phyloP scores from a whole-genome alignment of 2,888 invertebrate genomes.

The Dasypolia templi region DNA sequence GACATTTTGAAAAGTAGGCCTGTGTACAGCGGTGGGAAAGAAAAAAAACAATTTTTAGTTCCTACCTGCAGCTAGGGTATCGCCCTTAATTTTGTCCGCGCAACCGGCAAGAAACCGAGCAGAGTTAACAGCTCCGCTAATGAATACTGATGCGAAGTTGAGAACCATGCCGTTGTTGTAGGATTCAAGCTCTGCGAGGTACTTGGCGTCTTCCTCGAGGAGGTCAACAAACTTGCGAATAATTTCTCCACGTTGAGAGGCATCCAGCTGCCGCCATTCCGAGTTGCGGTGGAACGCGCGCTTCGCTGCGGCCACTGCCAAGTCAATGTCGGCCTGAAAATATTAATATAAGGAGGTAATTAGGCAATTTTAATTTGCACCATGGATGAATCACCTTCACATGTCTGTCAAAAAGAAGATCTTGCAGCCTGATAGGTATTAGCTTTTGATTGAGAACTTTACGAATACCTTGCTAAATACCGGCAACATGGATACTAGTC shows the following conservation, averaged over 20 bases:
- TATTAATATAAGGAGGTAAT: background rate
- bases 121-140: slow-evolving; percentile 83
- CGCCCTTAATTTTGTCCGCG: slow-evolving; percentile 96
- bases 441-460: too few relatives aligned
- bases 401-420: too few relatives aligned
- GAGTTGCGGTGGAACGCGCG: slow-evolving; percentile 91
- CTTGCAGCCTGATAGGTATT: background rate
- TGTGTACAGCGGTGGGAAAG: background rate
- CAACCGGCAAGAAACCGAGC: slow-evolving; percentile 96
- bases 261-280: slow-evolving; percentile 95
- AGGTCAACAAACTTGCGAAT: slow-evolving; percentile 93
- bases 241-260: slow-evolving; percentile 93
- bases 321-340: slow-evolving; percentile 92
- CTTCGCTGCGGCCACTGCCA: slow-evolving; percentile 94
- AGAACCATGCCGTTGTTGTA: slow-evolving; percentile 97
- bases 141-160: slow-evolving; percentile 89
- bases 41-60: background rate
- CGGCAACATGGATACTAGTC: too few relatives aligned
- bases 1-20: background rate
- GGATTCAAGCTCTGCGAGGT: slow-evolving; percentile 96
- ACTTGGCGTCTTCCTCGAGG: slow-evolving; percentile 95
- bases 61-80: slow-evolving; percentile 91
- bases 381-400: background rate
- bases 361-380: background rate
- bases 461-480: too few relatives aligned